Percentiles rank a stretch among this genome's conserved stretches.
phyloP scores from a whole-genome alignment of 2,113 vertebrate genomes.

The Promerops cafer region DNA sequence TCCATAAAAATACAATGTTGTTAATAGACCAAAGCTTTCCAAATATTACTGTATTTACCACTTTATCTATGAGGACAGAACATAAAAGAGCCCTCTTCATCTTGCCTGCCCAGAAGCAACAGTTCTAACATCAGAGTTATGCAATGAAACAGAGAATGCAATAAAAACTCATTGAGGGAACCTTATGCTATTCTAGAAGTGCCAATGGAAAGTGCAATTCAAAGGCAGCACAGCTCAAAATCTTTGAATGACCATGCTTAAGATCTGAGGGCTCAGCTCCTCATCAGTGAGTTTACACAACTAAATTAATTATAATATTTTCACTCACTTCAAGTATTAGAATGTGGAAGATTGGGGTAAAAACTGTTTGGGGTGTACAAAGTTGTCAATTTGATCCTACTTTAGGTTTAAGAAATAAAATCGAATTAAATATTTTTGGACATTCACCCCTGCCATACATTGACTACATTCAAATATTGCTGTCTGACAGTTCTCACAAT shows the following conservation, averaged over 20 bases:
- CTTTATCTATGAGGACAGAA: neutral
- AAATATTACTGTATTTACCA: neutral
- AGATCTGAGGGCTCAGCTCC: neutral
- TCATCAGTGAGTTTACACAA: neutral
- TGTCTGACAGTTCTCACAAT: neutral
- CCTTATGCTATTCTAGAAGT: neutral
- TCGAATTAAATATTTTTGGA: accelerated
- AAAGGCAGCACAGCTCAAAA: neutral
- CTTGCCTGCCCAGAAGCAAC: neutral
- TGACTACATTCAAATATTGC: neutral
- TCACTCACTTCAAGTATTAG: neutral
- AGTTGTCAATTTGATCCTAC: neutral
- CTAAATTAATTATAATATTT: neutral
- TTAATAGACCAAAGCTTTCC: neutral
- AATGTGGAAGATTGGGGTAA: neutral
- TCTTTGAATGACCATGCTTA: neutral
- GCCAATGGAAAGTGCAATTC: neutral
- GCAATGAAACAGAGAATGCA: neutral
- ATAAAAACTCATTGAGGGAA: neutral
- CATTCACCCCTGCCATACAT: neutral
- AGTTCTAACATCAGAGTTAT: neutral
- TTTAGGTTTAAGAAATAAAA: neutral
- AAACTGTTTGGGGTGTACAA: neutral
- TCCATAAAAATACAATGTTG: neutral
- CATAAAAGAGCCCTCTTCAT: neutral